A percentile compares a stretch with the other conserved stretches of the same genome.
Conservation (phyloP, 2,888 invertebrate species). For the Lordiphosa andalusiaca region DNA sequence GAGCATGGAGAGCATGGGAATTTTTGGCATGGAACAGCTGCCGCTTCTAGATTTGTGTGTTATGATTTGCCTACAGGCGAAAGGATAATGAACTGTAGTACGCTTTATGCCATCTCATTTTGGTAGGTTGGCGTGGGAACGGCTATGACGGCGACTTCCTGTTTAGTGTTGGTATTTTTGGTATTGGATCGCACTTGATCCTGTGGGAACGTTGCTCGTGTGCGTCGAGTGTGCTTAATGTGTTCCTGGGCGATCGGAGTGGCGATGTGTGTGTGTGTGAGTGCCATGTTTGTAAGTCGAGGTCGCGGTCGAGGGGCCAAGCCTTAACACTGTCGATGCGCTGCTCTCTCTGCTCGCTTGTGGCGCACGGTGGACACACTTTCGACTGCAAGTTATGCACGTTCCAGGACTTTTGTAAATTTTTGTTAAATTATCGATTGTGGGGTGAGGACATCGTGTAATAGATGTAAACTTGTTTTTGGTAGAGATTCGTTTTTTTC, state of each 20-base stretch:
- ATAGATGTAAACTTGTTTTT: neutral
- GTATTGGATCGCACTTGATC: conserved; percentile 59
- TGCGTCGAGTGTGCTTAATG: conserved; percentile 72
- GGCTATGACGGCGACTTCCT: conserved; percentile 52
- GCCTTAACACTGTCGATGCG: conserved; percentile 31
- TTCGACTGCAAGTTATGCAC: conserved; percentile 58
- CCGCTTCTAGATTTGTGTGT: conserved; percentile 69
- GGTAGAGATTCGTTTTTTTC: neutral
- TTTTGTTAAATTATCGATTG: conserved; percentile 1
- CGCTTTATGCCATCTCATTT: conserved; percentile 48
- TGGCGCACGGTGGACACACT: conserved; percentile 76
- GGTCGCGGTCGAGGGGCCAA: conserved; percentile 43
- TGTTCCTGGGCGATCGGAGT: conserved; percentile 20
- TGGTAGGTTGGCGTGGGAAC: conserved; percentile 58
- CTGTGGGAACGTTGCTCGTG: conserved; percentile 70
- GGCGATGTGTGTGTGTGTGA: neutral
- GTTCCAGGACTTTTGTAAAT: conserved; percentile 47
- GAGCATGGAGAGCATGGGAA: conserved; percentile 61
- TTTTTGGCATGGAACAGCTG: conserved; percentile 66
- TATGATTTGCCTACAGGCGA: conserved; percentile 61
- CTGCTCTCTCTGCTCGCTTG: conserved; percentile 40
- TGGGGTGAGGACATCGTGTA: conserved; percentile 11
- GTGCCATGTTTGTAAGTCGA: conserved; percentile 26
- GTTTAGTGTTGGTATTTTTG: conserved; percentile 57
- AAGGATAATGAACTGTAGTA: conserved; percentile 67